phyloP scores from a whole-genome alignment of 2,797 vertebrate genomes.

The Neomorphus geoffroyi region DNA sequence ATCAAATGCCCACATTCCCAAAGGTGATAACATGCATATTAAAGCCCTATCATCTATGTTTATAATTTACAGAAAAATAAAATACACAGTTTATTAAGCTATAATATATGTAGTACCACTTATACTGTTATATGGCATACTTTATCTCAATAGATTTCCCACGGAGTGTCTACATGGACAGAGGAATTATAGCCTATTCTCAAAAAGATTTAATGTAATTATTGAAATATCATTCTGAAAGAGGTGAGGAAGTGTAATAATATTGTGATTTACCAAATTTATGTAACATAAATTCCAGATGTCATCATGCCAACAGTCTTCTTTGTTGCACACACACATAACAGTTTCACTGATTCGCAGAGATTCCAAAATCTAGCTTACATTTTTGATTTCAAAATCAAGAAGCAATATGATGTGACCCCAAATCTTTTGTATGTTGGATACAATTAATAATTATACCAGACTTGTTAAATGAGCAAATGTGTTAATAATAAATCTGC shows the following conservation, averaged over 20 bases:
- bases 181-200: not conserved
- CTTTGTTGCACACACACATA: not conserved
- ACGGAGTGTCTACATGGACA: not conserved
- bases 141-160: not conserved
- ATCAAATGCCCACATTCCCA: not conserved
- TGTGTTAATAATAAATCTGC: not conserved
- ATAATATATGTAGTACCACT: not conserved
- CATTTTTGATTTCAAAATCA: slow-evolving; percentile 23
- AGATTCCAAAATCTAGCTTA: not conserved
- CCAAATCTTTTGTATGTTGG: not conserved
- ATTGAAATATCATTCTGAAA: not conserved
- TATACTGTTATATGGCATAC: not conserved
- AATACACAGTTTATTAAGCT: not conserved
- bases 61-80: not conserved
- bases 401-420: not conserved
- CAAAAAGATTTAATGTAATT: not conserved
- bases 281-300: not conserved
- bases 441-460: slow-evolving; percentile 25
- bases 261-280: slow-evolving; percentile 4
- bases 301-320: no score
- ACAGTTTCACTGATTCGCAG: not conserved
- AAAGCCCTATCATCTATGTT: not conserved
- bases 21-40: not conserved
- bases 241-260: not conserved
- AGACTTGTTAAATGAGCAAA: slow-evolving; percentile 31